Base-by-base conservation (phyloP, 2,113 vertebrate species). In the Procavia capensis region DNA sequence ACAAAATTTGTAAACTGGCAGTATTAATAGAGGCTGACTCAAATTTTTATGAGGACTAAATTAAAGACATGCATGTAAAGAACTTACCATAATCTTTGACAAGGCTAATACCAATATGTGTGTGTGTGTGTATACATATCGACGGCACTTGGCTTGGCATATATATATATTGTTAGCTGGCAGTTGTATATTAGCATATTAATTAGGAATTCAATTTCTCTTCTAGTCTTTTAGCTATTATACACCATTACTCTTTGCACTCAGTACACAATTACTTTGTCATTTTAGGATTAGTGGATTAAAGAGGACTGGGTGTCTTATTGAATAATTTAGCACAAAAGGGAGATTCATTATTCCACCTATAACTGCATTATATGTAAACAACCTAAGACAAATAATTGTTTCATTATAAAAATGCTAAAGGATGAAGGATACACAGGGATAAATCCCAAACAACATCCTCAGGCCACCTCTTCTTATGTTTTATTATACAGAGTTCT, bases 281-380 rank as follows among this genome's bases (percentile, higher is more conserved):
- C 78, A 64, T 43, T 78, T 39, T 66, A 74, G 70, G 6, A 47
- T 31, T 88, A 68, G 59, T 41, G 84, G 93, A 19, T 75, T 70
- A 61, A 85, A 81, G 68, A 59, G 68, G 25, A 66, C 72, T 78
- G 41, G 13, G 36, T 80, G 27, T 90, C 59, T 76, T 90, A 61
- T 76, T 75, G 76, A 85, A 89, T 81, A 90, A 76, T 96, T 92
- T 75, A 81, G n/a, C 29, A 75, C 27, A 92, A 90, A 82, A 39
- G 22, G 70, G n/a, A 87, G 34, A 82, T 78, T 68, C 14, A 82
- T 93, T 43, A 64, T 81, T 90, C 27, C 5, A 86, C 14, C 68
- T 45, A 75, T 31, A 89, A 82, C 61, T 86, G 11, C 9, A 70
- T 17, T 29, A 9, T 70, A 9, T 36, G 27, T 86, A 70, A 90